Percentiles rank a stretch among this genome's conserved stretches.
Evolutionary conservation across 2,113 vertebrate species (phyloP).

Genomic region (Donacobius atricapilla): DNA sequence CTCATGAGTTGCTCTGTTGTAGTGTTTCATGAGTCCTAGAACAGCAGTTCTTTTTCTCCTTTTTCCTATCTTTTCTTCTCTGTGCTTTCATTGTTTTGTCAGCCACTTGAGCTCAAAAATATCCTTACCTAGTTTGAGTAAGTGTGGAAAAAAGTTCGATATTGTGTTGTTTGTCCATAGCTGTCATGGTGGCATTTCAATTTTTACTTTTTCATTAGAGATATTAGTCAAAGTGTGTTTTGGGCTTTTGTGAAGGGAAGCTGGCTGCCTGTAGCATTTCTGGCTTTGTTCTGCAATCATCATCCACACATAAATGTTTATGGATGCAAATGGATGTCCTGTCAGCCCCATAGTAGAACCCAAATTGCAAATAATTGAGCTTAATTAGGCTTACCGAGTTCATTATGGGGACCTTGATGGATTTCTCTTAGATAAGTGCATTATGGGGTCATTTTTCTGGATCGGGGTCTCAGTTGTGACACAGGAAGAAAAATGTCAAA

Average conservation of each 20-base stretch:
- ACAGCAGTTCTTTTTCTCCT: background rate
- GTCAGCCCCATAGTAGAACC: background rate
- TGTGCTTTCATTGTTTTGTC: background rate
- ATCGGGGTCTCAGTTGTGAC: background rate
- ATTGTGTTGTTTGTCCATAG: background rate
- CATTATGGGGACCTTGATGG: background rate
- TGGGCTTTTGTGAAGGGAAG: background rate
- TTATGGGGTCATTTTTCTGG: background rate
- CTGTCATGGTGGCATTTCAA: background rate
- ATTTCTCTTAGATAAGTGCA: background rate
- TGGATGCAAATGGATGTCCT: background rate
- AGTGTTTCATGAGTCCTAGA: background rate
- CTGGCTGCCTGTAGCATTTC: background rate
- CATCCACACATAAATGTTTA: background rate
- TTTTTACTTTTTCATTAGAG: slow-evolving; percentile 23
- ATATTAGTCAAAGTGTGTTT: background rate
- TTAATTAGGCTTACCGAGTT: background rate
- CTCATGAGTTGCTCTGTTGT: background rate
- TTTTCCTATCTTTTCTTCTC: background rate
- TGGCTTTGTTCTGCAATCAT: background rate
- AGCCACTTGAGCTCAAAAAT: slow-evolving; percentile 6
- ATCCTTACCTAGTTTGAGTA: background rate
- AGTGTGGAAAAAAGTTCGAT: background rate
- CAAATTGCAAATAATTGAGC: background rate
- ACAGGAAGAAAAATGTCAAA: background rate